Evolutionary conservation across 2,888 invertebrate species (phyloP), one percentile per base, ranked within the genome.

Genomic region (Molanna angustata): DNA sequence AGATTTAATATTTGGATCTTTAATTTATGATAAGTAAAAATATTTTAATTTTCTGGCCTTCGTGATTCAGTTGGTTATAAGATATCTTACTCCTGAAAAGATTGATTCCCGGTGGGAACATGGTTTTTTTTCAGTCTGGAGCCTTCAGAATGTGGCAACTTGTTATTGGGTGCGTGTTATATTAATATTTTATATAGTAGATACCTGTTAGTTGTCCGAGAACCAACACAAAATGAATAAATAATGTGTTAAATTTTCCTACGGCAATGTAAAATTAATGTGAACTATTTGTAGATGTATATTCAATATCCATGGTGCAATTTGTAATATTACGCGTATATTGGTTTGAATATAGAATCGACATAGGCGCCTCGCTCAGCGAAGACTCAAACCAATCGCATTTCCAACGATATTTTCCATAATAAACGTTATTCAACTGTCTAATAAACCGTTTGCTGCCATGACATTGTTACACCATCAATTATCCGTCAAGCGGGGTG

Each of bases 351-450:
- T 56, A 56, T 49, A 27, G 42, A 45, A 53, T 56, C 39, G 49
- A 52, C 40, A 47, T 37, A 14, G 52, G 31, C 21, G 19, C 17
- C 11, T 13, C 37, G 31, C 22, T 35, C 39, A 56, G 56, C 52
- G 35, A 41, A 49, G 56, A 45, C 52, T 39, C 56, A 39, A 52
- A 56, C 56, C 56, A 52, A 56, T 56, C 49, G 53, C 45, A 49
- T 45, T 14, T 32, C 37, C 19, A 31, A 37, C 39, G 37, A 17
- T 46, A 45, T 44, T 48, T 43, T 32, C 49, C 44, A 35, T 46
- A 56, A 56, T 56, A 56, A 56, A 56, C 52, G 42, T 50, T 43
- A 56, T 56, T 52, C 52, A 52, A 51, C 57, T 54, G 57, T 54
- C 47, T 47, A 54, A 52, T 47, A 54, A 56, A 52, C 44, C 37